A percentile compares a stretch with the other conserved stretches of the same genome.
Conservation (phyloP, 2,888 invertebrate species). For the Willowsia nigromaculata region DNA sequence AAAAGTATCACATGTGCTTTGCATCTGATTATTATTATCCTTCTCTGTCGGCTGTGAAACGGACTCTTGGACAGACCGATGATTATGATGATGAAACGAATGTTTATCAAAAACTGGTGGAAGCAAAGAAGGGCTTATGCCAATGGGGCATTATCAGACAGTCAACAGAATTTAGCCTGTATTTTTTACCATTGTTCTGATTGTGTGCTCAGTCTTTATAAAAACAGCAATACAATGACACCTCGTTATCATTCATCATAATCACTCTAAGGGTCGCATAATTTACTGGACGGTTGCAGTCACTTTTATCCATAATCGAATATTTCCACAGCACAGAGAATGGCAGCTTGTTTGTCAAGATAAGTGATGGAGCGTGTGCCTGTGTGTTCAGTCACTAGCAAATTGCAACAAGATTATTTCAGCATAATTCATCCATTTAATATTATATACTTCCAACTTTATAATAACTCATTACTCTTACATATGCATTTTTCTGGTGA, state of each 20-base stretch:
- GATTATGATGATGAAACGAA: neutral
- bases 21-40: conserved; percentile 59
- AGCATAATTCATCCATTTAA: neutral
- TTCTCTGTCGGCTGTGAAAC: neutral
- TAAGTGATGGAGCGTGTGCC: neutral
- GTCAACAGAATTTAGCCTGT: neutral
- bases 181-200: neutral
- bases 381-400: neutral
- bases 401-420: conserved; percentile 51
- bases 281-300: no score
- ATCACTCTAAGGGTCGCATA: neutral
- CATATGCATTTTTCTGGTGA: conserved; percentile 31
- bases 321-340: neutral
- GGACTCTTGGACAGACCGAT: neutral
- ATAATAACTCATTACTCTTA: no score
- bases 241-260: neutral
- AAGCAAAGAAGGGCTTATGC: neutral
- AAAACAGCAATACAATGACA: neutral
- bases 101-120: neutral
- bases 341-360: neutral
- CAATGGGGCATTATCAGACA: conserved; percentile 11
- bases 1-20: conserved; percentile 45
- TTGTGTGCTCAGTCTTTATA: neutral
- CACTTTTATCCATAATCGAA: no score
- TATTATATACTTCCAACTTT: neutral